Base-by-base conservation (phyloP, 2,797 vertebrate genomes). In the Lindbergichthys nudifrons region DNA sequence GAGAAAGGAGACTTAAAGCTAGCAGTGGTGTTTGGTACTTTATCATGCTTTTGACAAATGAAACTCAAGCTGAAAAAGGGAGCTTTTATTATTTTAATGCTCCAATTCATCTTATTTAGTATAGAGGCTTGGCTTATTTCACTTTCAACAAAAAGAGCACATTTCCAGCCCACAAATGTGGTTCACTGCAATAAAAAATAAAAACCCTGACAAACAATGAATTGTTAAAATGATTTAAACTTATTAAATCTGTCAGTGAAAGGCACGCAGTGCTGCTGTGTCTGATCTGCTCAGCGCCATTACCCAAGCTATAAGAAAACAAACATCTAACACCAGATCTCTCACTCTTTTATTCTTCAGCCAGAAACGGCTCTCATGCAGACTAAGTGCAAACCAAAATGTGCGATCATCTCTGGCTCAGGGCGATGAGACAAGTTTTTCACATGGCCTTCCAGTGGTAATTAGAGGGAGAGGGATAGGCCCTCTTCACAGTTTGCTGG, bases 341-440 rank as follows among this genome's bases (percentile, higher is more conserved):
- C 65, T 70, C 45, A 54, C 59, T 64, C 41, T 60, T 70, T 80
- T 68, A 64, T 68, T 71, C 18, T 52, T 76, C 89, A 92, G 75
- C 76, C 67, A 87, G 84, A 84, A 89, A 84, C 54, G 65, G 54
- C 63, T 65, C 53, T 75, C 67, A 64, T 78, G 57, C 72, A 57
- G 75, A 75, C 75, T 14, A 76, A 76, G 62, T 61, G 70, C 30
- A 75, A 73, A 83, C 65, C 70, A 70, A 77, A 87, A 70, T 74
- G 70, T 83, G 79, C 77, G 71, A 84, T 93, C 60, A 74, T 85
- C 73, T 83, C 62, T 80, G 77, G 74, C 77, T 64, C 56, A 52
- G 70, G 42, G 65, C 36, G 42, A 78, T 75, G 30, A 75, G 76
- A 57, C 75, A 56, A 56, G 41, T 73, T 83, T 60, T 72, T 72